Evolutionary conservation across 2,797 vertebrate species (phyloP), one percentile per base, ranked within the genome.

Genomic region (Lepilemur septentrionalis): DNA sequence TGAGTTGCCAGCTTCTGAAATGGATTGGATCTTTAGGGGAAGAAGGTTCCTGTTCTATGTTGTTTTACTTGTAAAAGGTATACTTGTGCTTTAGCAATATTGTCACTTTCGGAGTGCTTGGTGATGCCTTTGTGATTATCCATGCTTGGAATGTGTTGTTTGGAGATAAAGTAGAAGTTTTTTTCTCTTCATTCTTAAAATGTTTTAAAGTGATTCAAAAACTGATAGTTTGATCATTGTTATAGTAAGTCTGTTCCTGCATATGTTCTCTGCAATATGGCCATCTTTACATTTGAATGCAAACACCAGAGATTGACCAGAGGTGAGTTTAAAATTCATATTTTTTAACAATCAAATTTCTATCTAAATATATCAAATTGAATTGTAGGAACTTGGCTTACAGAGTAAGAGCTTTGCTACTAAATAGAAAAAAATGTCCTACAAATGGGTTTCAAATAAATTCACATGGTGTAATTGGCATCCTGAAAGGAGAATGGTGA

Each of bases 341-440:
- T 79, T 82, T 93, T 79, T 81, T 59, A 95, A 86, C 61, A 65
- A 88, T 94, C 38, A 63, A 48, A 72, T 87, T 82, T 41, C 32
- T 80, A 55, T 70, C 61, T 73, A 95, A 88, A 89, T 93, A 59
- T 17, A 50, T 82, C 23, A 72, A 30, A 59, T 41, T 89, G 86
- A 94, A 43, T 41, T 92, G 18, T 67, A 63, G 43, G 52, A 94
- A 82, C 46, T 14, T 93, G 78, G n/a, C 35, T 90, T 92, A 50
- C 2, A 50, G 82, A 88, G 46, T 76, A 90, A 67, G 75, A 23
- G 12, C 25, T 83, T 84, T 67, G 50, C 15, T 46, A 75, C 20
- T 55, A 83, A 94, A 20, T 73, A 25, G 48, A 88, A 80, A 55
- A 86, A 93, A 78, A 69, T 20, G 23, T 67, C 17, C 41, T 91